Base-by-base conservation (phyloP, 2,113 vertebrate species). In the Zosterops lateralis region DNA sequence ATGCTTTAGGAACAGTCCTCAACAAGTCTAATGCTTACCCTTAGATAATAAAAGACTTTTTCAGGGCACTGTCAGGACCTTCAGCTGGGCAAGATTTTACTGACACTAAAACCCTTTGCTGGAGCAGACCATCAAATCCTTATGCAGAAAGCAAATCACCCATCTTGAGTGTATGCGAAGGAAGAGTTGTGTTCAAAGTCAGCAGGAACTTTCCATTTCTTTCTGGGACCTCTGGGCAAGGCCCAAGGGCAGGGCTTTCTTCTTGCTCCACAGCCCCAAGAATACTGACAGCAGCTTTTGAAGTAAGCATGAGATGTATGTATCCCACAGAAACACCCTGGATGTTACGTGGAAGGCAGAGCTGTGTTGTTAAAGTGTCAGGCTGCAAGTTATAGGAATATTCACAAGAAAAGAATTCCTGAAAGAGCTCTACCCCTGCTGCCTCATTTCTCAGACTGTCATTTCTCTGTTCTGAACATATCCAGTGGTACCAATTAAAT, bases 401-500 rank as follows among this genome's bases (percentile, higher is more conserved):
- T 17, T 67, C 4, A 3, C 34, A 31, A 26, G 20, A 54, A 87
- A 94, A 77, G 14, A 14, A 34, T 60, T 66, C 65, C 56, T 80
- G 65, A 88, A 90, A 67, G 21, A 84, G 14, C 34, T 87, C 38
- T 81, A 44, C 4, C 34, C 4, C 28, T 61, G 31, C 26, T 1
- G 0, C 32, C 13, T 92, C 32, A 20, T 89, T 87, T 61, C 42
- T 60, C 68, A 75, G 58, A 48, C 85, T 85, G 68, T 88, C 10
- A 40, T 82, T 84, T 80, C 47, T 82, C 2, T 9, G 7, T 65
- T 89, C 58, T 95, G 87, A 92, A 90, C 85, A 88, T 86, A 88
- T 86, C 47, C 89, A 90, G 64, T 44, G 66, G 68, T 91, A 91
- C 72, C 60, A 93, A 95, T 87, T 95, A 95, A 94, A 92, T 74